Evolutionary conservation across 2,113 vertebrate species (phyloP), one percentile per base, ranked within the genome.

Genomic region (Piaya cayana): DNA sequence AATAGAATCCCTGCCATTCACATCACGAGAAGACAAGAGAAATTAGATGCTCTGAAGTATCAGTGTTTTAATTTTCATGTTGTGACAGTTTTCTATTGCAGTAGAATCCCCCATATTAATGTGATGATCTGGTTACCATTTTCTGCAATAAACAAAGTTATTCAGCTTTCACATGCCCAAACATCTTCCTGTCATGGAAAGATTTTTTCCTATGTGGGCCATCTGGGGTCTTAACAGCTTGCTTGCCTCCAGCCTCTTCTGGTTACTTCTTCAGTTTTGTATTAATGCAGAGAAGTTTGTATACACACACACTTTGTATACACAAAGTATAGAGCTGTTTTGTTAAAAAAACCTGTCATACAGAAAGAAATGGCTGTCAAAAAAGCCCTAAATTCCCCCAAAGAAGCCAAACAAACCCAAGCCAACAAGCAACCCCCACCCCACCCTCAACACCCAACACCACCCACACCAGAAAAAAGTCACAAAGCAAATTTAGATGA

Each of bases 151-250:
- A 90, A 78, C 8, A 53, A 62, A 84, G n/a, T 86, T 86, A 87
- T 52, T 79, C 50, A 85, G 55, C 70, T 85, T 93, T 92, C 79
- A 74, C 58, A 58, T 50, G 39, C 72, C 63, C 71, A 83, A 74
- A 80, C 15, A 76, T 49, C 79, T 63, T 82, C n/a, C 52, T 84
- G 39, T 56, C 50, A 71, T 29, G 21, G 45, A 72, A 87, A 59
- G 36, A 3, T 90, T 82, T 68, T 62, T 36, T 5, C 22, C 22
- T 77, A 34, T 13, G 62, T 52, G 9, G 53, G 23, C 81, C 62
- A 60, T 84, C 62, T 82, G 60, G 47, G 30, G 32, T 82, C 62
- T 64, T 39, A 84, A 43, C 39, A 85, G 62, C 39, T 94, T 94
- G 27, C 12, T 90, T 94, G 53, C 39, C 58, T 87, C 29, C n/a